These are phyloP conservation scores for Margaritifera margaritifera DNA, from an alignment of 2,888 invertebrate genomes.

Conservation along the genomic window DNA sequence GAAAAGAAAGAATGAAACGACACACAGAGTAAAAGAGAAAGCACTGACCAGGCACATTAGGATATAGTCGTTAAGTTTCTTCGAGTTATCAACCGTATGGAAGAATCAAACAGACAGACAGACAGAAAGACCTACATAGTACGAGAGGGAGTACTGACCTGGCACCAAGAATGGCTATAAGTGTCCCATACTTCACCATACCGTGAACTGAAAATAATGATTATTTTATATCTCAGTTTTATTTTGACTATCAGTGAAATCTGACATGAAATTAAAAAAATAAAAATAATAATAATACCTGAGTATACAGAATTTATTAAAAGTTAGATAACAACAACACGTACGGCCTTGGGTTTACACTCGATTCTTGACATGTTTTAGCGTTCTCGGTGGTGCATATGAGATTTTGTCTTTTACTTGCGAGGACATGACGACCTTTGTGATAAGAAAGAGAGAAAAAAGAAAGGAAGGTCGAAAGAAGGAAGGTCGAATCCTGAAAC, in stretches of 20 bases:
- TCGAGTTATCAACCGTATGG: background rate
- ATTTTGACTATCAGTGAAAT: background rate
- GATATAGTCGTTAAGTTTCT: background rate
- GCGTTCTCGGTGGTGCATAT: too few relatives aligned
- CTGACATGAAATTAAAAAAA: too few relatives aligned
- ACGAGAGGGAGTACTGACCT: slow-evolving; percentile 52
- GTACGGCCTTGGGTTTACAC: too few relatives aligned
- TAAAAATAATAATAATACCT: too few relatives aligned
- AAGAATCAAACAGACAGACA: background rate
- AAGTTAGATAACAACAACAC: too few relatives aligned
- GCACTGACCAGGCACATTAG: background rate
- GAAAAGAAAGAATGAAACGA: background rate
- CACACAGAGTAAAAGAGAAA: background rate
- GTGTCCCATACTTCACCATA: slow-evolving; percentile 52
- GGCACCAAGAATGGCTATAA: slow-evolving; percentile 62
- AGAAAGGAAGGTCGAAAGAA: too few relatives aligned
- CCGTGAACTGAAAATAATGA: slow-evolving; percentile 54
- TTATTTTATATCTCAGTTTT: background rate
- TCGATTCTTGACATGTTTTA: too few relatives aligned
- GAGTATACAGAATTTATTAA: too few relatives aligned
- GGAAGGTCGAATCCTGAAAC: too few relatives aligned
- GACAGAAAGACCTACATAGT: background rate
- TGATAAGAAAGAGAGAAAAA: too few relatives aligned
- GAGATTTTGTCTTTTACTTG: too few relatives aligned
- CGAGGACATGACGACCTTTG: too few relatives aligned